Evolutionary conservation across 1,140 invertebrate species (phyloP).

Genomic region (Dermatophagoides farinae): DNA sequence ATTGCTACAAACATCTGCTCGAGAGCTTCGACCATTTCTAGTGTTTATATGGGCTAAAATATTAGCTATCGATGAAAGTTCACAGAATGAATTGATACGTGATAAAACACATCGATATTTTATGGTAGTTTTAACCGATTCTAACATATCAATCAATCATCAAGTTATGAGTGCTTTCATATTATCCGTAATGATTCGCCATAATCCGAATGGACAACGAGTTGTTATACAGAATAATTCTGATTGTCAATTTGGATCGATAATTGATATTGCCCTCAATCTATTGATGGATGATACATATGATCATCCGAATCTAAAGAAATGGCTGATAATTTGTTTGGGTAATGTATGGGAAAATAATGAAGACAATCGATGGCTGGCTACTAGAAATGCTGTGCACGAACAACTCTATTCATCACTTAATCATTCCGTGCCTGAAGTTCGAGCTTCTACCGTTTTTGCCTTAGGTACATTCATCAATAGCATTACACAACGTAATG

Average conservation of each 20-base stretch:
- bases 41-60: conserved; percentile 99
- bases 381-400: conserved; percentile 80
- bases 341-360: conserved; percentile 83
- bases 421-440: conserved; percentile 59
- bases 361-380: conserved; percentile 81
- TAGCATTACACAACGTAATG: conserved; percentile 52
- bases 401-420: conserved; percentile 70
- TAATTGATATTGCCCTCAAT: conserved; percentile 72
- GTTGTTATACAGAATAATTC: conserved; percentile 31
- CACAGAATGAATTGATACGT: conserved; percentile 81
- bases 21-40: conserved; percentile 69
- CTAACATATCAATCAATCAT: conserved; percentile 52
- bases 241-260: conserved; percentile 36
- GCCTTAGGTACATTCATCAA: conserved; percentile 82
- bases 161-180: conserved; percentile 78
- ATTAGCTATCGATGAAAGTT: conserved; percentile 81
- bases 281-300: conserved; percentile 27
- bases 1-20: conserved; percentile 72
- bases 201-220: conserved; percentile 55
- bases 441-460: conserved; percentile 69
- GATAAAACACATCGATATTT: conserved; percentile 92
- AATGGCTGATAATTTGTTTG: conserved; percentile 81
- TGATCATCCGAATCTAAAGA: conserved; percentile 42
- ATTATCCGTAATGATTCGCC: conserved; percentile 71
- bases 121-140: conserved; percentile 63